phyloP scores from a whole-genome alignment of 2,113 vertebrate species.

The Platichthys flesus region DNA sequence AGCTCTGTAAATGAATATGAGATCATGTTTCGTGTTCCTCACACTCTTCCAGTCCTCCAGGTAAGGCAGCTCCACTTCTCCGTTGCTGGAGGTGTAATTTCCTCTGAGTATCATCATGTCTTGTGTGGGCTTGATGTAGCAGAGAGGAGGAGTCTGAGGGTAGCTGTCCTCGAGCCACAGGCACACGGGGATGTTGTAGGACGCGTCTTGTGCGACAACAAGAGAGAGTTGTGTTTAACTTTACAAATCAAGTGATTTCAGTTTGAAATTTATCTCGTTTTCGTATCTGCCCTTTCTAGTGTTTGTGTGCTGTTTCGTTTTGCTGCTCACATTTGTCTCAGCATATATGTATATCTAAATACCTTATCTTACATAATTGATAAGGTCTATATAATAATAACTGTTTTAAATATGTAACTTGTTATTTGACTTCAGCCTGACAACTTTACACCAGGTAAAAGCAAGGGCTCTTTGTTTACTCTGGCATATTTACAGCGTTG shows the following conservation, averaged over 20 bases:
- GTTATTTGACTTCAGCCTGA: too few relatives aligned
- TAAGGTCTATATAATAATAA: too few relatives aligned
- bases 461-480: too few relatives aligned
- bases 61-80: slow-evolving; percentile 91
- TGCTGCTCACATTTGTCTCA: too few relatives aligned
- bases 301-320: too few relatives aligned
- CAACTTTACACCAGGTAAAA: too few relatives aligned
- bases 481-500: too few relatives aligned
- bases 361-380: too few relatives aligned
- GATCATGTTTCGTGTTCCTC: slow-evolving; percentile 55
- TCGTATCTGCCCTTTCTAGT: background rate
- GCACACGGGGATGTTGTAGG: slow-evolving; percentile 90
- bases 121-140: slow-evolving; percentile 90
- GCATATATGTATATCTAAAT: too few relatives aligned
- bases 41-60: slow-evolving; percentile 93
- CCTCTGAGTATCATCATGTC: slow-evolving; percentile 90
- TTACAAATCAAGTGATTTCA: background rate
- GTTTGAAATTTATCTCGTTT: too few relatives aligned
- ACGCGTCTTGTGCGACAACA: slow-evolving; percentile 79
- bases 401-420: too few relatives aligned
- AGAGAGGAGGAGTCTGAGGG: slow-evolving; percentile 90
- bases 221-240: background rate
- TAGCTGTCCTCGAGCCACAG: slow-evolving; percentile 93
- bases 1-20: background rate
- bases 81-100: slow-evolving; percentile 87